Percentiles rank a stretch among this genome's conserved stretches.
Evolutionary conservation across 1,140 invertebrate genomes (phyloP).

Genomic region (Pseudobourletiella spinata): DNA sequence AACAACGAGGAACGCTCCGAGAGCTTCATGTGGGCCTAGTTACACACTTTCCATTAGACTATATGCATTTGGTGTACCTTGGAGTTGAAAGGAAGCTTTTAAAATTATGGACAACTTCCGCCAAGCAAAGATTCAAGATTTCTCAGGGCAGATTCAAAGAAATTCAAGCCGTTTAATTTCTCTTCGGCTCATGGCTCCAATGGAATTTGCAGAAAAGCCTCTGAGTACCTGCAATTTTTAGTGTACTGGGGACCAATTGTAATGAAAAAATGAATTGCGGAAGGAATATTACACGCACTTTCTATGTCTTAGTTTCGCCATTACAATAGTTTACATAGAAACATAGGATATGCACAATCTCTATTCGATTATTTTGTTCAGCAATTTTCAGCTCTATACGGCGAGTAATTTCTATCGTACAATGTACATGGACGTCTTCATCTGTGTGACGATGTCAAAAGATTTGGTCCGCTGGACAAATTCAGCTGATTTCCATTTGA

Average conservation of each 20-base stretch:
- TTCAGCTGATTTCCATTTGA: slow-evolving; percentile 17
- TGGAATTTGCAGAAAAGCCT: slow-evolving; percentile 32
- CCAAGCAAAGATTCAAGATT: slow-evolving; percentile 7
- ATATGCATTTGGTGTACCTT: slow-evolving; percentile 33
- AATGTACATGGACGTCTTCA: slow-evolving; percentile 24
- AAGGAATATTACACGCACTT: slow-evolving; percentile 18
- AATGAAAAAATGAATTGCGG: slow-evolving; percentile 5
- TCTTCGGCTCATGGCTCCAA: too few relatives aligned
- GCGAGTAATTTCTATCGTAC: slow-evolving; percentile 5
- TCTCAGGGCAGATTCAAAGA: background rate
- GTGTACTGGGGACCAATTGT: slow-evolving; percentile 30
- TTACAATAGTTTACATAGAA: slow-evolving; percentile 1
- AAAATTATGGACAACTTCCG: slow-evolving; percentile 6
- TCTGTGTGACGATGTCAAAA: slow-evolving; percentile 8
- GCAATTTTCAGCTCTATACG: slow-evolving; percentile 13
- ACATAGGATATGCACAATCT: background rate
- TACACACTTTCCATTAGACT: slow-evolving; percentile 34
- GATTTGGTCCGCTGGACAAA: slow-evolving; percentile 2
- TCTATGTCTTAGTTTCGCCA: background rate
- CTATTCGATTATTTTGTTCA: slow-evolving; percentile 16
- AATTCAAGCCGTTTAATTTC: slow-evolving; percentile 17
- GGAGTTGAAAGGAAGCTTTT: slow-evolving; percentile 32
- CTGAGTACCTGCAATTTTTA: slow-evolving; percentile 27
- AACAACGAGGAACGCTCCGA: too few relatives aligned
- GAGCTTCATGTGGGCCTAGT: too few relatives aligned